Base-by-base conservation (phyloP, 2,797 vertebrate genomes). In the Erethizon dorsatum region DNA sequence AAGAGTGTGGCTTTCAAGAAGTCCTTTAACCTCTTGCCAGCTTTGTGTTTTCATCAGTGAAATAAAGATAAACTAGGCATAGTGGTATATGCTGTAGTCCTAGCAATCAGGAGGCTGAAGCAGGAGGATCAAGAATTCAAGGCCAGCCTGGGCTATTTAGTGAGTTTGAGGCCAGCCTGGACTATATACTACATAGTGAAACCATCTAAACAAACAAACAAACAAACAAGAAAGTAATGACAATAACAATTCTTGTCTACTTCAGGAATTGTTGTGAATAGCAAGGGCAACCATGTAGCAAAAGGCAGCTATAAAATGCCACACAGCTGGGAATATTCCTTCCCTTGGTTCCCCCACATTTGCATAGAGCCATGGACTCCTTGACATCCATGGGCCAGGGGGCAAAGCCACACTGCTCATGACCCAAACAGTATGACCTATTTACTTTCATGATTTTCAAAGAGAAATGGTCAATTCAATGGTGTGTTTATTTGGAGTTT, bases 1-100 rank as follows among this genome's bases (percentile, higher is more conserved):
- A 79, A 20, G 26, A 83, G n/a, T 15, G 5, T 41, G 14, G 63
- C 52, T 94, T 91, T 88, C 15, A 13, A 75, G 33, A 97, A 92
- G 56, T 61, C 41, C 1, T 22, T 69, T 78, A 67, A 33, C 11
- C 2, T 59, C n/a, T 88, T 33, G 28, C 8, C 3, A 54, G 33
- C n/a, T 41, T 3, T 65, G 28, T 14, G 7, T 15, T 61, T 57
- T 45, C 26, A 41, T 80, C 69, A 45, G 47, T 67, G 69, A 92
- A 80, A 69, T 57, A 50, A 90, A 86, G 63, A 80, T 22, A 22
- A 37, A 71, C 2, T 22, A 22, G 7, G n/a, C 17, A 37, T 22
- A 71, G 67, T 22, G 18, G n/a, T 4, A 41, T 37, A 37, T 71
- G 67, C 67, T 71, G 3, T 71, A 71, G 22, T 20, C n/a, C n/a